Evolutionary conservation across 2,113 vertebrate species (phyloP).

Genomic region (Aptenodytes patagonicus): DNA sequence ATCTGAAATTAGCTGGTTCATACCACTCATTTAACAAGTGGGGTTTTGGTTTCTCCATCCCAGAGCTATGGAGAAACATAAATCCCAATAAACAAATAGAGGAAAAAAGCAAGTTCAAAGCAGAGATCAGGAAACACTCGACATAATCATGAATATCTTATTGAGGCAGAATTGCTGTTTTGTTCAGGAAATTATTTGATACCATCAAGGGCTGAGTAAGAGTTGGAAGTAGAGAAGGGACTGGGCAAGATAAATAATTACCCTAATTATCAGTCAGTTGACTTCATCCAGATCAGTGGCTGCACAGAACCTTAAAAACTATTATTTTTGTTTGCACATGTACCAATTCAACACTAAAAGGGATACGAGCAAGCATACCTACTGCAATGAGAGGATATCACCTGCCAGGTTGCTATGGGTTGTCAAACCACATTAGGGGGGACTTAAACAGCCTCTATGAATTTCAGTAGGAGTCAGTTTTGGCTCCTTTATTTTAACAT

Average conservation of each 20-base stretch:
- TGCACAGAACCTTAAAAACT: neutral
- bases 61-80: neutral
- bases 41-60: neutral
- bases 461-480: neutral
- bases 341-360: neutral
- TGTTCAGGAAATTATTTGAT: conserved; percentile 73
- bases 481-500: neutral
- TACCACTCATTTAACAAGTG: neutral
- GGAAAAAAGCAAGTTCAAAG: neutral
- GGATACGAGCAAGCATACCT: neutral
- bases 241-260: conserved; percentile 1
- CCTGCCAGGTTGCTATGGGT: neutral
- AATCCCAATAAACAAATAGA: neutral
- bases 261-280: neutral
- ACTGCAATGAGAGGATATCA: accelerated
- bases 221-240: conserved; percentile 19
- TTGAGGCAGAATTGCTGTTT: conserved; percentile 40
- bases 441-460: neutral
- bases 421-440: neutral
- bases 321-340: neutral
- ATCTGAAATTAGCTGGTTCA: neutral
- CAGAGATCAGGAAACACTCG: conserved; percentile 53
- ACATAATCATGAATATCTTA: conserved; percentile 35
- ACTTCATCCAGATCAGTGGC: neutral
- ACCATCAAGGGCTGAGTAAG: conserved; percentile 49